Evolutionary conservation across 2,797 vertebrate genomes (phyloP).

Genomic region (Squalus acanthias): DNA sequence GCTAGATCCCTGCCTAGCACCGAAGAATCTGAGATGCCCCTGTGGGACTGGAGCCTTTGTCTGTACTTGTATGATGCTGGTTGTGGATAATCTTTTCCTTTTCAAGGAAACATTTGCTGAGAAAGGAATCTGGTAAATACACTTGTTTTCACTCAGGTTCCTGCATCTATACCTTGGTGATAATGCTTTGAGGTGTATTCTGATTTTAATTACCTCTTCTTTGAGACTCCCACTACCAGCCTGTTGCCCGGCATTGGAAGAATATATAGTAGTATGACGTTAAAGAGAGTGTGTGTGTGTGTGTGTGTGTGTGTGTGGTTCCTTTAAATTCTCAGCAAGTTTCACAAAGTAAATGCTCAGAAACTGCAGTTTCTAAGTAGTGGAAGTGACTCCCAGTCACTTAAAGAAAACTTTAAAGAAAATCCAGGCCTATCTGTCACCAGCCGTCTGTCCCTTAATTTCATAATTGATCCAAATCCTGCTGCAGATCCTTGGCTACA

Average conservation of each 20-base stretch:
- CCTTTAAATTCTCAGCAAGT: no score
- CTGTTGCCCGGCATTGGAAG: background rate
- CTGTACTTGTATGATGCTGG: background rate
- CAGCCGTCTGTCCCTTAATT: no score
- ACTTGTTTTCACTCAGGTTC: no score
- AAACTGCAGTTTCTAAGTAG: no score
- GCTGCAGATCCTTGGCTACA: no score
- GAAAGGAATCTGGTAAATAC: background rate
- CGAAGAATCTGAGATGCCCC: background rate
- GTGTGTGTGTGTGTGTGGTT: no score
- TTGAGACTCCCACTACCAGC: background rate
- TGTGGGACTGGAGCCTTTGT: background rate
- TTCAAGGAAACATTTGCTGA: background rate
- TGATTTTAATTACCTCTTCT: background rate
- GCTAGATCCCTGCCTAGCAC: background rate
- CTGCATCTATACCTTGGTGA: background rate
- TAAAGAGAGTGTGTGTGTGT: background rate
- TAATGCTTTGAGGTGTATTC: background rate
- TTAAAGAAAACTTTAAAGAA: no score
- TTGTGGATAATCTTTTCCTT: background rate
- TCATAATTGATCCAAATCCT: no score
- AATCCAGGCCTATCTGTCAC: no score
- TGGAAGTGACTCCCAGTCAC: no score
- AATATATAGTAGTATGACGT: background rate
- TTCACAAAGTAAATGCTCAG: no score